These are phyloP conservation scores for Charina bottae DNA, from an alignment of 2,113 vertebrate species.

Conservation along the genomic window DNA sequence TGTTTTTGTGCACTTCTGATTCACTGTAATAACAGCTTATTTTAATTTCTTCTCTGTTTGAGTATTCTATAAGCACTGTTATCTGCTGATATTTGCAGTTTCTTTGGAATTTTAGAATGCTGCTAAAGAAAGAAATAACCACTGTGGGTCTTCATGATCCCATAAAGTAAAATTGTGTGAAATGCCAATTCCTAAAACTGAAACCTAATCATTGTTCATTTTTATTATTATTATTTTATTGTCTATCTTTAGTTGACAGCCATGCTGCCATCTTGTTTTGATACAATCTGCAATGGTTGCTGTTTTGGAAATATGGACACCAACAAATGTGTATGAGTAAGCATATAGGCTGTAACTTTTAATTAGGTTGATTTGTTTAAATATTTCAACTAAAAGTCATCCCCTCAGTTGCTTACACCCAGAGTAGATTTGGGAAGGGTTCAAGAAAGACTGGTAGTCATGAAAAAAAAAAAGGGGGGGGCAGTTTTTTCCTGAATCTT, in stretches of 20 bases:
- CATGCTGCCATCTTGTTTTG: background rate
- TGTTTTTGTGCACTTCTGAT: background rate
- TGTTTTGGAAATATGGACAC: background rate
- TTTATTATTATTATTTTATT: background rate
- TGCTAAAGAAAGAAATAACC: background rate
- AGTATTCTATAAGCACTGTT: background rate
- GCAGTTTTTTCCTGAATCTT: no score
- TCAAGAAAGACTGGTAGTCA: no score
- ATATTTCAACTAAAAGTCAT: background rate
- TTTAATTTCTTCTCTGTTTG: background rate
- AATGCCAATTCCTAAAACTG: background rate
- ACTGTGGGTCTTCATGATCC: background rate
- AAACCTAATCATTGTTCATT: background rate
- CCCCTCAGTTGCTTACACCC: no score
- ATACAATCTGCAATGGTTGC: background rate
- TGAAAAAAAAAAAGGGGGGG: no score
- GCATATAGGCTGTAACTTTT: background rate
- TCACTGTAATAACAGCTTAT: background rate
- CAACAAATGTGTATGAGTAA: background rate
- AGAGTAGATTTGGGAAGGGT: no score
- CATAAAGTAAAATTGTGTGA: no score
- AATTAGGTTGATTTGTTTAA: background rate
- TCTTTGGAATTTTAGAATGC: background rate
- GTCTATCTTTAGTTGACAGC: background rate
- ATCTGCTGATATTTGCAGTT: background rate